These are phyloP conservation scores for Mesoligia furuncula DNA, from an alignment of 2,888 invertebrate species.

Conservation along the genomic window DNA sequence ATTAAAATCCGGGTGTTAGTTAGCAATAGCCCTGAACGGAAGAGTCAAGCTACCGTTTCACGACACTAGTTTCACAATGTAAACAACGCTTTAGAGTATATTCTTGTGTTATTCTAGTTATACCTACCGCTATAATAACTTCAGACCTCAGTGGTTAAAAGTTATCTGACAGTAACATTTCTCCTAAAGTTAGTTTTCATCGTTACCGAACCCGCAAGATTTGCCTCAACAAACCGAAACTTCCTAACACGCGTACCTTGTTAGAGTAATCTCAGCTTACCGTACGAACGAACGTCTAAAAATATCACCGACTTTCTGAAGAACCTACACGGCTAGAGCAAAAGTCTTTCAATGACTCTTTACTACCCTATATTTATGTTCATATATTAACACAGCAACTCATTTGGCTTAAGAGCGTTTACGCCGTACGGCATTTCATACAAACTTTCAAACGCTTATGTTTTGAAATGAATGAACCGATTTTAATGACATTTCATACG, in stretches of 20 bases:
- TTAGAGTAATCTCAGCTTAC: conserved; percentile 6
- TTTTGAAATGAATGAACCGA: too few species aligned
- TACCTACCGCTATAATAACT: not conserved
- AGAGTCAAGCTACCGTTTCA: too few species aligned
- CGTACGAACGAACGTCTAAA: conserved; percentile 1
- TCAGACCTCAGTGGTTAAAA: not conserved
- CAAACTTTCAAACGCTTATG: too few species aligned
- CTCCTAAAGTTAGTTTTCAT: not conserved
- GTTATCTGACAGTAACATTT: not conserved
- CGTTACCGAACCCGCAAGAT: not conserved
- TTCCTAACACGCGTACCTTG: not conserved
- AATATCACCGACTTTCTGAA: conserved; percentile 3
- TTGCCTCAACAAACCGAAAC: not conserved
- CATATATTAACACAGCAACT: not conserved
- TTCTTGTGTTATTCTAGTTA: not conserved
- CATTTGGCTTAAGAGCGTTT: not conserved
- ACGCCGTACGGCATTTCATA: too few species aligned
- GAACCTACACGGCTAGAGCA: not conserved
- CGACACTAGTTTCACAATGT: too few species aligned
- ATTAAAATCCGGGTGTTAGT: too few species aligned
- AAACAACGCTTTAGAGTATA: not conserved
- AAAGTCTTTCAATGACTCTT: not conserved
- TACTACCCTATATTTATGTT: not conserved
- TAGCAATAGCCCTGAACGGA: too few species aligned
- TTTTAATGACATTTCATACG: too few species aligned